Evolutionary conservation across 2,797 vertebrate genomes (phyloP), one percentile per base, ranked within the genome.

Genomic region (Euthynnus affinis): DNA sequence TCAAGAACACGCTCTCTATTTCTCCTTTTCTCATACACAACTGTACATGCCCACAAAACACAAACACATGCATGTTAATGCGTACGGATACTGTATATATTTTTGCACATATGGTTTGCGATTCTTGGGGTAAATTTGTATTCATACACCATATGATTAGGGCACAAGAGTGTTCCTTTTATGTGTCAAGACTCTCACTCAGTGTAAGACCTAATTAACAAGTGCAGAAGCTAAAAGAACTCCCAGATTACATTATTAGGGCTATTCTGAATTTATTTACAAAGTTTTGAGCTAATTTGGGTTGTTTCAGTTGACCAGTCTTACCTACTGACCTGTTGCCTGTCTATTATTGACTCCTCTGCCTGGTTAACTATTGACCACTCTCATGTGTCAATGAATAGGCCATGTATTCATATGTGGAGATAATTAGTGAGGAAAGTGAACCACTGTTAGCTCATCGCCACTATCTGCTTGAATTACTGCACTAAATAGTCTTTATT

Each of bases 331-430:
- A 88, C 75, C 76, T 59, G 1, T 20, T 76, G 71, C 71, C 65
- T 20, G 56, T 84, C 58, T 68, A 2, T 40, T 86, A 91, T 91
- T 63, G 87, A 91, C 84, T 80, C 63, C 32, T 49, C n/a, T 69
- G 6, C 44, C 66, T 22, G 27, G 29, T 66, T 46, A 34, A 63
- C 46, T 84, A 87, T 90, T 78, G 87, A 88, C 73, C 14, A 22
- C 44, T 49, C 67, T 82, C 71, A 81, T 75, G 85, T 88, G 90
- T 90, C 88, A 86, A 20, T 80, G 87, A 87, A 75, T 69, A 86
- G 89, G 85, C 51, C 80, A 44, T 23, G 71, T 82, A 75, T 88
- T 87, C 83, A 92, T 88, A 82, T 40, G 74, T 74, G 76, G 49
- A 84, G 85, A 74, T 88, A 85, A 90, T 91, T 82, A 84, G 67